phyloP scores from a whole-genome alignment of 2,888 invertebrate species.

The Crepidodera aurea region DNA sequence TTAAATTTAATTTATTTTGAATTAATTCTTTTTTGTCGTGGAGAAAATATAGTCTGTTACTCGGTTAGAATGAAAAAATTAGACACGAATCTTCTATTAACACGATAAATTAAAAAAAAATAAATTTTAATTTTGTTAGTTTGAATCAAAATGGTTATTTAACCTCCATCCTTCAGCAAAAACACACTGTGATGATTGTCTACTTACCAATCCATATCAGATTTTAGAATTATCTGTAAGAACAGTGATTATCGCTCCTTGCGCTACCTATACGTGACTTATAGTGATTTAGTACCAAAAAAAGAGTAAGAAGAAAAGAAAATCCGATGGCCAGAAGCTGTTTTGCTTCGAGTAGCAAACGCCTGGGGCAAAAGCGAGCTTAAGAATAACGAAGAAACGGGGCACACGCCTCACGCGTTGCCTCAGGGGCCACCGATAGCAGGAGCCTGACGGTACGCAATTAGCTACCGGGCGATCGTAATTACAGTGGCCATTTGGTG shows the following conservation, averaged over 20 bases:
- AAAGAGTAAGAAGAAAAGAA: slow-evolving; percentile 1
- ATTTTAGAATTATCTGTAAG: not conserved
- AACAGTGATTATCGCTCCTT: slow-evolving; percentile 14
- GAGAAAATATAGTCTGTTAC: too few relatives aligned
- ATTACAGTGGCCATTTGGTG: slow-evolving; percentile 32
- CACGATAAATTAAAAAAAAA: too few relatives aligned
- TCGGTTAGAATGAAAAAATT: too few relatives aligned
- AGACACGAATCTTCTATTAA: too few relatives aligned
- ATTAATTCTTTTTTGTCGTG: too few relatives aligned
- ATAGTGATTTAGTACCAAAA: slow-evolving; percentile 6
- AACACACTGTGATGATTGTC: not conserved
- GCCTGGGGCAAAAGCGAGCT: slow-evolving; percentile 19
- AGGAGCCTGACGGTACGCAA: slow-evolving; percentile 26
- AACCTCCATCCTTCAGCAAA: too few relatives aligned
- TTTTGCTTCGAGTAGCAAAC: slow-evolving; percentile 14
- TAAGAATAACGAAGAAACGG: slow-evolving; percentile 20
- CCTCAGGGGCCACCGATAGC: slow-evolving; percentile 32
- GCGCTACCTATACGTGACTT: slow-evolving; percentile 18
- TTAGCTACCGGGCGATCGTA: slow-evolving; percentile 35
- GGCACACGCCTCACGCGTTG: slow-evolving; percentile 43
- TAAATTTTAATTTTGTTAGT: too few relatives aligned
- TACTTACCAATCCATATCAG: not conserved
- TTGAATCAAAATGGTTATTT: too few relatives aligned
- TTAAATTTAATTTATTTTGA: too few relatives aligned
- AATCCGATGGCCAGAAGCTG: slow-evolving; percentile 11